These are phyloP conservation scores for Tetramorium parvispinum DNA, from an alignment of 1,140 invertebrate species.

Conservation along the genomic window DNA sequence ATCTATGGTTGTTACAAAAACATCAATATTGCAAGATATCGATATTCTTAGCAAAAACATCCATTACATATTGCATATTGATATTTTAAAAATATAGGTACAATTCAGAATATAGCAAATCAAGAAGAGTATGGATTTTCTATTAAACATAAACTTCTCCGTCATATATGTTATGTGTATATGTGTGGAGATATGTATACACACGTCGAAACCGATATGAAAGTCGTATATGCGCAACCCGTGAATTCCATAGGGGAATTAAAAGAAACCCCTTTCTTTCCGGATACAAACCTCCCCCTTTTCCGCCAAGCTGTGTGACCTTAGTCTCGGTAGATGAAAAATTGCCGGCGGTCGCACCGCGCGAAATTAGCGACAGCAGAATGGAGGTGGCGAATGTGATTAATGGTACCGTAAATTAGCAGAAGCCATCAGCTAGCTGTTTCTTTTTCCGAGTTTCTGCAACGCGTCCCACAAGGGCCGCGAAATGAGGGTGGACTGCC, in stretches of 20 bases:
- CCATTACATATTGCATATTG: neutral
- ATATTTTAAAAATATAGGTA: neutral
- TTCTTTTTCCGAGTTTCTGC: constrained; percentile 68
- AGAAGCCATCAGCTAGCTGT: constrained; percentile 57
- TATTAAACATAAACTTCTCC: neutral
- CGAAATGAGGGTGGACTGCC: constrained; percentile 44
- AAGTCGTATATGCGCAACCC: constrained; percentile 25
- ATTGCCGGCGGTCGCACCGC: constrained; percentile 51
- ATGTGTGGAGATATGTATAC: neutral
- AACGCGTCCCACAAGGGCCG: constrained; percentile 47
- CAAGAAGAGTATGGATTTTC: constrained; percentile 37
- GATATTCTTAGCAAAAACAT: constrained; percentile 19
- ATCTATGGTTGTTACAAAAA: neutral
- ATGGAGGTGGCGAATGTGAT: constrained; percentile 69
- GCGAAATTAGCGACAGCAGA: constrained; percentile 69
- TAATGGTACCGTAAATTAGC: constrained; percentile 71
- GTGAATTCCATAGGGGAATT: constrained; percentile 47
- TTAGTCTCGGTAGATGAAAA: constrained; percentile 64
- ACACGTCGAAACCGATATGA: constrained; percentile 2
- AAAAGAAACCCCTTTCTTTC: constrained; percentile 56
- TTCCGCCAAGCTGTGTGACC: constrained; percentile 6
- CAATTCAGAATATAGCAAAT: neutral
- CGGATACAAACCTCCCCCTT: neutral
- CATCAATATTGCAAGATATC: neutral
- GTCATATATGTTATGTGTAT: neutral